phyloP scores from a whole-genome alignment of 1,140 invertebrate species.

The Conopomorpha cramerella region DNA sequence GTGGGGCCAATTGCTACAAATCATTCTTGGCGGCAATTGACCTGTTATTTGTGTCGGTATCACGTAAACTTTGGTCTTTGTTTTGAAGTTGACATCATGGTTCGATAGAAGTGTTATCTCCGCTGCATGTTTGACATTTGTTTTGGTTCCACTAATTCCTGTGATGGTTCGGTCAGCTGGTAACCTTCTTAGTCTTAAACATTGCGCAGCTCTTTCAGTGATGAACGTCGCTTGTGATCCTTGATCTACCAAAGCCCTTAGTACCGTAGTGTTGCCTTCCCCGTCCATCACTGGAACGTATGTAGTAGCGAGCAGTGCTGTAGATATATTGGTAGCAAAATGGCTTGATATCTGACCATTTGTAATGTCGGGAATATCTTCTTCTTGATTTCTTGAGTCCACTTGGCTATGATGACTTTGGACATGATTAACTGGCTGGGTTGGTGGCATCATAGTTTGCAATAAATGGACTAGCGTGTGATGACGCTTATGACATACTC shows the following conservation, averaged over 20 bases:
- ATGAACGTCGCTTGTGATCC: constrained; percentile 1
- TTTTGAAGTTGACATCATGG: not conserved
- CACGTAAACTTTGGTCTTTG: not conserved
- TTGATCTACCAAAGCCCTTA: not conserved
- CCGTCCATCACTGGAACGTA: not conserved
- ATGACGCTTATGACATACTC: not conserved
- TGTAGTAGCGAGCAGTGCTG: not conserved
- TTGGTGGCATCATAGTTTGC: not conserved
- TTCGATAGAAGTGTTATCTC: not conserved
- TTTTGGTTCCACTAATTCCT: not conserved
- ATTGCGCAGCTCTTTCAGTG: not conserved
- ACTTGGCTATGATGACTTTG: not conserved
- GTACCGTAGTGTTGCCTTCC: not conserved
- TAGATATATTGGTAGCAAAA: not conserved
- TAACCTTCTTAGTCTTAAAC: not conserved
- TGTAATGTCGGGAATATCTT: too few species aligned
- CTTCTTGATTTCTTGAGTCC: not conserved
- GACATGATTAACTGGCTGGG: not conserved
- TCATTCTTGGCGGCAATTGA: not conserved
- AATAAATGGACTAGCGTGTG: not conserved
- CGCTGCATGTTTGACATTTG: not conserved
- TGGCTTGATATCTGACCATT: too few species aligned
- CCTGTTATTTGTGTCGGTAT: not conserved
- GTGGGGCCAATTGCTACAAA: too few species aligned
- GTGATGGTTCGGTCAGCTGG: not conserved